A percentile compares a stretch with the other conserved stretches of the same genome.
Evolutionary conservation across 2,888 invertebrate genomes (phyloP).

Genomic region (Emmelina monodactyla): DNA sequence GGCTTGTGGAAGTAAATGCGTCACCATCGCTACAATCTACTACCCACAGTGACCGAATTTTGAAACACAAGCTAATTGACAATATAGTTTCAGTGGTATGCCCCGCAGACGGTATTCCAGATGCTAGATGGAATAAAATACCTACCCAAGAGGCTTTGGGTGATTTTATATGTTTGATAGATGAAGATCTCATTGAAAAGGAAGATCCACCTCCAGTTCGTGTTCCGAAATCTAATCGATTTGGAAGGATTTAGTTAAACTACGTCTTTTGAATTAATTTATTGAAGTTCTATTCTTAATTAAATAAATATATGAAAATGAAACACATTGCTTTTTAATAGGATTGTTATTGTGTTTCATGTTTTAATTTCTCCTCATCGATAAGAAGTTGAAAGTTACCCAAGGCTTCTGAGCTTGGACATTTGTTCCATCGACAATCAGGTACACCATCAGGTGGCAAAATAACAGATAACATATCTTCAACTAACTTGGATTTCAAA

Average conservation of each 20-base stretch:
- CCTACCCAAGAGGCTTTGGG: slow-evolving; percentile 77
- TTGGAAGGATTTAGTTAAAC: too few species aligned
- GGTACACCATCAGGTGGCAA: slow-evolving; percentile 86
- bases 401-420: slow-evolving; percentile 73
- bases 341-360: too few species aligned
- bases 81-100: slow-evolving; percentile 91
- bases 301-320: neutral
- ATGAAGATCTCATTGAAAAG: slow-evolving; percentile 80
- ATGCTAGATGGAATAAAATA: slow-evolving; percentile 88
- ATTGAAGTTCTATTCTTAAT: neutral
- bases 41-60: slow-evolving; percentile 90
- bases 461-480: slow-evolving; percentile 89
- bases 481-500: slow-evolving; percentile 89
- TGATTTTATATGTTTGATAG: slow-evolving; percentile 85
- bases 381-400: slow-evolving; percentile 77
- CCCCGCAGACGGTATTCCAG: slow-evolving; percentile 88
- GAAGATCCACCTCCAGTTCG: slow-evolving; percentile 58
- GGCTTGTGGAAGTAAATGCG: slow-evolving; percentile 94
- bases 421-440: slow-evolving; percentile 86
- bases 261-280: too few species aligned
- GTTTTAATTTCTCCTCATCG: slow-evolving; percentile 87
- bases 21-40: slow-evolving; percentile 95
- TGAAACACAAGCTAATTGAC: slow-evolving; percentile 94
- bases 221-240: too few species aligned
- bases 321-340: neutral